Conservation (phyloP, 1,140 invertebrate species). For the Aphelenchoides besseyi region DNA sequence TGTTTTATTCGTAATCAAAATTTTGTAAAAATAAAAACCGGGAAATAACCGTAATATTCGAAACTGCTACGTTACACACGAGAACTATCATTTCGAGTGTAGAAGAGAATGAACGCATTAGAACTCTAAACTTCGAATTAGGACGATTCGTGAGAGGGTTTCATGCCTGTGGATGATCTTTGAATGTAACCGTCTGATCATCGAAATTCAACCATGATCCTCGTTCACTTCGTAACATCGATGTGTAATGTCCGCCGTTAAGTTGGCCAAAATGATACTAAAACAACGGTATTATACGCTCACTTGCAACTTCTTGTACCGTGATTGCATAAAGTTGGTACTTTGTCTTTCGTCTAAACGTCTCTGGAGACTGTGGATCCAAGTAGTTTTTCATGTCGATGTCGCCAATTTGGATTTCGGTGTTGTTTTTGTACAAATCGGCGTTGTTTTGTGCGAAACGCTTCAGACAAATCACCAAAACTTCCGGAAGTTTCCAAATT, state of each 20-base stretch:
- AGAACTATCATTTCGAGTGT: no score
- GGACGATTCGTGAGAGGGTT: no score
- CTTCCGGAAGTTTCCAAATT: slow-evolving; percentile 9
- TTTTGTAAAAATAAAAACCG: no score
- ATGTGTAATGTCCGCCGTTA: slow-evolving; percentile 35
- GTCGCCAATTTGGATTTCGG: slow-evolving; percentile 25
- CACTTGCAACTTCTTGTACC: no score
- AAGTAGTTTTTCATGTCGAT: slow-evolving; percentile 35
- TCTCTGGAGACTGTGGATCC: slow-evolving; percentile 24
- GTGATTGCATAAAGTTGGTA: slow-evolving; percentile 42
- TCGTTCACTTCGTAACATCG: slow-evolving; percentile 10
- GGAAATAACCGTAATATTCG: no score
- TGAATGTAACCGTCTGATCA: slow-evolving; percentile 29
- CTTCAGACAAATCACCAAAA: slow-evolving; percentile 44
- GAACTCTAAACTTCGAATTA: neutral
- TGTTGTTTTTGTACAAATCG: slow-evolving; percentile 47
- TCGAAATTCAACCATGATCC: slow-evolving; percentile 33
- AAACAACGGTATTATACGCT: no score
- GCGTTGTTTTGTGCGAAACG: slow-evolving; percentile 36
- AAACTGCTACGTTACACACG: no score
- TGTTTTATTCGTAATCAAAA: no score
- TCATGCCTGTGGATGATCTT: no score
- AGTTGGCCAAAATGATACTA: slow-evolving; percentile 29
- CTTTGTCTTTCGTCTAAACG: neutral
- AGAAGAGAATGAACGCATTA: slow-evolving; percentile 23